Evolutionary conservation across 2,888 invertebrate species (phyloP).

Genomic region (Himalopsyche tibetana): DNA sequence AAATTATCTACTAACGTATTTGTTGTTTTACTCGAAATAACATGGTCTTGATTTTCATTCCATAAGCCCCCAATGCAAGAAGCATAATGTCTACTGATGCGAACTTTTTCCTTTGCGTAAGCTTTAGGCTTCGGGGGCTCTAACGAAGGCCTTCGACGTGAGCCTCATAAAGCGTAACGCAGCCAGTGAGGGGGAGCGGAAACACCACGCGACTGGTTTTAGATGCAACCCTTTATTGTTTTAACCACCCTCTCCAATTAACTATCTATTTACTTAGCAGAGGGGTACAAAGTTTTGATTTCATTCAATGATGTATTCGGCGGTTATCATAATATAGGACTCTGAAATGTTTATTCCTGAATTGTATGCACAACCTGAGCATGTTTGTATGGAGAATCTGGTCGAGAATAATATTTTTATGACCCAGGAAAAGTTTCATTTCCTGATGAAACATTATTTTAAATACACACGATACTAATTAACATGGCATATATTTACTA

Average conservation of each 20-base stretch:
- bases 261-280: slow-evolving; percentile 65
- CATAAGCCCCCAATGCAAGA: slow-evolving; percentile 19
- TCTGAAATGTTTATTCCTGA: slow-evolving; percentile 7
- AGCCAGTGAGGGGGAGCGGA: slow-evolving; percentile 21
- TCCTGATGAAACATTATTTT: background rate
- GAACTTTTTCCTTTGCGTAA: slow-evolving; percentile 42
- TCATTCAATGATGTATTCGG: slow-evolving; percentile 55
- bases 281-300: slow-evolving; percentile 60
- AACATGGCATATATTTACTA: too few species aligned
- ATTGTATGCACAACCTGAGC: slow-evolving; percentile 15
- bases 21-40: background rate
- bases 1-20: background rate
- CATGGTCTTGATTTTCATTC: slow-evolving; percentile 23
- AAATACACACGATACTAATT: too few species aligned
- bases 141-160: slow-evolving; percentile 42
- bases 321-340: slow-evolving; percentile 24
- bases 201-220: slow-evolving; percentile 25
- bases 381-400: background rate
- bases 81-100: slow-evolving; percentile 42
- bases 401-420: background rate
- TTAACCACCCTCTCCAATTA: slow-evolving; percentile 65
- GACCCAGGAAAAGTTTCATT: background rate
- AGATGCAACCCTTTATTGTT: slow-evolving; percentile 65
- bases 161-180: slow-evolving; percentile 39
- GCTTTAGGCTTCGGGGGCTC: slow-evolving; percentile 32